Base-by-base conservation (phyloP, 1,140 invertebrate genomes). In the Sitobion miscanthi region DNA sequence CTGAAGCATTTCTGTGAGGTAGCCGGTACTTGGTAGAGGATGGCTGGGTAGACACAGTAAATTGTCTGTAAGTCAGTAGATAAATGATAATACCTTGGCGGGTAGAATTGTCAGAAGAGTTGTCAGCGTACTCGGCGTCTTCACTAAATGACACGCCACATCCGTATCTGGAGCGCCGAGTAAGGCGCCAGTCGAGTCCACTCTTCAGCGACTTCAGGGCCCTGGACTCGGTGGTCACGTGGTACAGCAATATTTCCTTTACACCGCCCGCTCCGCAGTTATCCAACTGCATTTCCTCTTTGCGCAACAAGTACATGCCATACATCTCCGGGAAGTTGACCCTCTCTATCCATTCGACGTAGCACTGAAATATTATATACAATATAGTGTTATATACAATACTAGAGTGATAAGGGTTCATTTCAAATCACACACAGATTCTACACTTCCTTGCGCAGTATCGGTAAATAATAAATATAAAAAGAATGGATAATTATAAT, bases 131-230 rank as follows among this genome's bases (percentile, higher is more conserved):
- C 6, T 93, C 42, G 3, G 87, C 57, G 2, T 93, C 49, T 23
- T 88, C 47, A 20, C 90, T 88, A 25, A 94, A 93, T 2, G 86
- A 93, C 45, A 94, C 91, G 14, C 94, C 91, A 6, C 57, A n/a
- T 7, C 93, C 93, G 23, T 49, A 94, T 21, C 85, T 94, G 20
- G 85, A 83, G 0, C 90, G 82, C 23, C 30, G 9, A 1, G 90
- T 91, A 0, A 42, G n/a, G 7, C 93, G 62, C 93, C 93, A 94
- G 49, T 94, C 54, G 21, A 94, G 45, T 42, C 90, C 85, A 30
- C 52, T 35, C 25, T 77, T 3, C 47, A 92, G 3, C 6, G 91
- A 92, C 17, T 47, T 5, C 20, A 38, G 2, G 17, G 23, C 91
- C 9, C 38, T 92, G 1, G 45, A 5, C n/a, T 54, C 3, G 20